Percentiles rank a stretch among this genome's conserved stretches.
Evolutionary conservation across 2,797 vertebrate genomes (phyloP).

Genomic region (Nyctibius grandis): DNA sequence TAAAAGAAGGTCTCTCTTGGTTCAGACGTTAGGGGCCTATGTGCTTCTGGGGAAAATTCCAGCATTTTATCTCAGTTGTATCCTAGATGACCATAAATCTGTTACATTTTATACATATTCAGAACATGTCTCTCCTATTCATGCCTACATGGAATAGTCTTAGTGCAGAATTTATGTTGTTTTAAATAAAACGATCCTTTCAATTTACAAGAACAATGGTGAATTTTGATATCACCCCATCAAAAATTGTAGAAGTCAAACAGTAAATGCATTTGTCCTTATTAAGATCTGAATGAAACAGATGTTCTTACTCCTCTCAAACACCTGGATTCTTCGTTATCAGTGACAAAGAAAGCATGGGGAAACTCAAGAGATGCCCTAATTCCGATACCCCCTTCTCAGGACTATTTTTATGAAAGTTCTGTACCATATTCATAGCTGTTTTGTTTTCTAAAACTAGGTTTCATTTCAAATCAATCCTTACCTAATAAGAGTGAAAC

Average conservation of each 20-base stretch:
- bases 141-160: neutral
- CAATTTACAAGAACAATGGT: neutral
- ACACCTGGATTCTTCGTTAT: neutral
- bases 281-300: neutral
- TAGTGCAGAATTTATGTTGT: neutral
- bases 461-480: neutral
- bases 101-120: neutral
- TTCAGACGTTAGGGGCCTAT: neutral
- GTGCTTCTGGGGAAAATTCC: neutral
- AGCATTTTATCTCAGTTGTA: neutral
- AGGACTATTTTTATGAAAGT: neutral
- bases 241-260: neutral
- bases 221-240: neutral
- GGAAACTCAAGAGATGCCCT: neutral
- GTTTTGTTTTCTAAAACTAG: neutral
- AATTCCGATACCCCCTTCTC: neutral
- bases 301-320: neutral
- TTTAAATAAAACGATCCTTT: neutral
- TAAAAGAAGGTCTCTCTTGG: neutral
- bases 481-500: neutral
- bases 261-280: neutral
- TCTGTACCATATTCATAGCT: neutral
- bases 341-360: neutral
- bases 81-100: neutral
- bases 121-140: neutral